Percentiles rank a stretch among this genome's conserved stretches.
phyloP scores from a whole-genome alignment of 2,113 vertebrate species.

The Lophotis ruficrista region DNA sequence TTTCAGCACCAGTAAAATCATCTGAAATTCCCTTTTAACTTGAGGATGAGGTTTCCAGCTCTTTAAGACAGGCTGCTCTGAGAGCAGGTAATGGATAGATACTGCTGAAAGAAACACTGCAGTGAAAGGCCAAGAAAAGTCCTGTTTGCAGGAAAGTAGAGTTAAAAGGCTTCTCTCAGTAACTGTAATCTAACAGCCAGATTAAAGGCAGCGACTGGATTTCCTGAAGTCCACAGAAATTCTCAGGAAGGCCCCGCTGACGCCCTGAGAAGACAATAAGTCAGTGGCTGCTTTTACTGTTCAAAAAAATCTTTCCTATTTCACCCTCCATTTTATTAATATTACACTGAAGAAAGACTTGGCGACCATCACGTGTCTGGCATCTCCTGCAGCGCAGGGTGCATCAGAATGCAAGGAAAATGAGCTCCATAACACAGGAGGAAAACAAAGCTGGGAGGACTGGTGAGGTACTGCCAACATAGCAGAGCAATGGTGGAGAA shows the following conservation, averaged over 20 bases:
- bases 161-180: slow-evolving; percentile 44
- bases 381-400: not conserved
- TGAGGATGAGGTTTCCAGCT: slow-evolving; percentile 19
- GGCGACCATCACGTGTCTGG: not conserved
- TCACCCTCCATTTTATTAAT: not conserved
- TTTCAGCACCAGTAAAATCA: not conserved
- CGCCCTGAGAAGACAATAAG: not conserved
- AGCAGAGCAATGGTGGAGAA: not conserved
- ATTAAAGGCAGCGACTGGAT: slow-evolving; percentile 32
- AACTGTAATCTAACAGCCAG: slow-evolving; percentile 24
- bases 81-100: slow-evolving; percentile 39
- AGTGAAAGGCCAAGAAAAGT: slow-evolving; percentile 38
- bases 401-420: not conserved
- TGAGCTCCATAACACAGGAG: not conserved
- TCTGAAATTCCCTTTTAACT: slow-evolving; percentile 37
- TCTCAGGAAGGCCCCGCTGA: slow-evolving; percentile 1
- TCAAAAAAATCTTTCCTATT: not conserved
- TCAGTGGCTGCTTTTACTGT: not conserved
- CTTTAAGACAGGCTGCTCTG: slow-evolving; percentile 22
- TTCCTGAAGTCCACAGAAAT: slow-evolving; percentile 42
- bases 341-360: not conserved
- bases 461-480: not conserved
- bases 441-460: not conserved
- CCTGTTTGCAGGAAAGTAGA: slow-evolving; percentile 44
- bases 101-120: slow-evolving; percentile 16